Percentiles rank a stretch among this genome's conserved stretches.
Conservation (phyloP, 2,797 vertebrate genomes). For the Danio aesculapii region DNA sequence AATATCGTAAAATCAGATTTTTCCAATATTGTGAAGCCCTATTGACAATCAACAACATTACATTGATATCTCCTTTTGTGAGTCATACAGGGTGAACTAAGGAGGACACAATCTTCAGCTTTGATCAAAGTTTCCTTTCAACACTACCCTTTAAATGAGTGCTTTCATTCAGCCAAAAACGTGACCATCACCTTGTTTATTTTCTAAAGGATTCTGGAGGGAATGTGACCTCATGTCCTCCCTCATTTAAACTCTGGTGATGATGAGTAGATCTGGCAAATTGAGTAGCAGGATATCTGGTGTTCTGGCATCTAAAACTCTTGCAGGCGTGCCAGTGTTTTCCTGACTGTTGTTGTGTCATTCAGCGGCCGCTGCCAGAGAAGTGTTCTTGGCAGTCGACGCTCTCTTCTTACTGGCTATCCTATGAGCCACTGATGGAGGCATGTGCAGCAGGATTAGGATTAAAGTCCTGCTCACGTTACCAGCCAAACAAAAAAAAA, state of each 20-base stretch:
- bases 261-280: constrained; percentile 6
- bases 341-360: constrained; percentile 27
- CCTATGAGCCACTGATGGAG: constrained; percentile 36
- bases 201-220: constrained; percentile 3
- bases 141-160: background rate
- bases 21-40: no score
- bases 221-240: constrained; percentile 30
- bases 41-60: background rate
- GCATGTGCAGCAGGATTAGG: constrained; percentile 68
- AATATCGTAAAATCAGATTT: no score
- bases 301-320: constrained; percentile 30
- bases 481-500: constrained; percentile 42
- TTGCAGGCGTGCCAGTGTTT: constrained; percentile 17
- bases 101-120: background rate
- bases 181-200: constrained; percentile 11
- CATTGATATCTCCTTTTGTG: background rate
- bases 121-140: background rate
- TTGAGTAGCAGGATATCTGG: constrained; percentile 5
- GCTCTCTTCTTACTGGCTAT: constrained; percentile 13
- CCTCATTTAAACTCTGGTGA: background rate
- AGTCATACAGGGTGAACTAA: background rate
- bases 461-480: constrained; percentile 68
- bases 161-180: constrained; percentile 27
- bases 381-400: constrained; percentile 25
- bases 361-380: constrained; percentile 27